Evolutionary conservation across 2,797 vertebrate species (phyloP), one percentile per base, ranked within the genome.

Genomic region (Distichodus sexfasciatus): DNA sequence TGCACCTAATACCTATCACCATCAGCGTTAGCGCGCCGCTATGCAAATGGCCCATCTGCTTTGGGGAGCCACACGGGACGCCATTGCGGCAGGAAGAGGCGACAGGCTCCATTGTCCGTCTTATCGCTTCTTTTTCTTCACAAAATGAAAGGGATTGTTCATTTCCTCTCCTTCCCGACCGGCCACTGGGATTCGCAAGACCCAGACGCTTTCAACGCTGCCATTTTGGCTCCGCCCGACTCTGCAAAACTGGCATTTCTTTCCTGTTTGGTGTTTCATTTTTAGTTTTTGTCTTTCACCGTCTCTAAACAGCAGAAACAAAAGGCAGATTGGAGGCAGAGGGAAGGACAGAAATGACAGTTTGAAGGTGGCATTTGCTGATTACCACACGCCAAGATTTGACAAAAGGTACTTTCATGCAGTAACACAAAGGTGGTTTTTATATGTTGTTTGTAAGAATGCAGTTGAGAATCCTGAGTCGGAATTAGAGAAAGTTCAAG

Each of bases 1-100:
- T 74, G 75, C 36, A 74, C 59, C 66, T 72, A 58, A 69, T 75
- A 55, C 19, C 69, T 73, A 72, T 68, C 57, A 71, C 70, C 81
- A 79, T 79, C 73, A 79, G 48, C 44, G 43, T 19, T 66, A 31
- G 67, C 26, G 40, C 59, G 51, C 53, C 19, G 36, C 17, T 71
- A 71, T 73, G 71, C 63, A 81, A 83, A 83, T 78, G 29, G 55
- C 63, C 71, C 74, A 80, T 78, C 76, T 82, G 77, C 71, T 72
- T 48, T 53, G 38, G 69, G 50, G 47, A 66, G 63, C 69, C 75
- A 55, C 65, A 44, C 47, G 72, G 53, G 64, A 28, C 41, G 40
- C 57, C 58, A 67, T 74, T 76, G 66, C 73, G 66, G 19, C 69
- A 54, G 36, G 65, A 11, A n/a, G 57, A 66, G 15, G 40, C 68